Evolutionary conservation across 2,888 invertebrate genomes (phyloP).

Genomic region (Empis stercorea): DNA sequence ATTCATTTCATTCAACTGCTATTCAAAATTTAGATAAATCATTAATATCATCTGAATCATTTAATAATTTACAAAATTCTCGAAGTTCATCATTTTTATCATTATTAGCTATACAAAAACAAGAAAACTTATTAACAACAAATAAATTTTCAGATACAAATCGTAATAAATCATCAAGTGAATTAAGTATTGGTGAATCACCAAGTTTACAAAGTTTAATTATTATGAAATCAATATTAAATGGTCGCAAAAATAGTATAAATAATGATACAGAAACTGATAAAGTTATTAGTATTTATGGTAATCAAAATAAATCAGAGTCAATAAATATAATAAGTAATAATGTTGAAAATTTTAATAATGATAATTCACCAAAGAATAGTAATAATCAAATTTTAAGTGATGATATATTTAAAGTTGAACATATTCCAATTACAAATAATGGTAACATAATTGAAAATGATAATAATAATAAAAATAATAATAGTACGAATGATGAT

Average conservation of each 20-base stretch:
- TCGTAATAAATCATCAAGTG: slow-evolving; percentile 31
- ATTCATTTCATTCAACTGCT: slow-evolving; percentile 29
- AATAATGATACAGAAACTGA: slow-evolving; percentile 13
- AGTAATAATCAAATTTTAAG: slow-evolving; percentile 8
- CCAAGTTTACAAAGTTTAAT: slow-evolving; percentile 34
- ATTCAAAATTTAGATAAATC: background rate
- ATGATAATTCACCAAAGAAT: slow-evolving; percentile 13
- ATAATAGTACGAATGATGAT: too few species aligned
- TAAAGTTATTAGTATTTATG: too few species aligned
- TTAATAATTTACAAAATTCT: slow-evolving; percentile 10
- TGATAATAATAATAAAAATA: background rate
- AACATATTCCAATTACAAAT: background rate
- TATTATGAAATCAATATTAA: slow-evolving; percentile 33
- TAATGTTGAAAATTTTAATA: too few species aligned
- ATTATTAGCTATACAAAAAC: slow-evolving; percentile 18
- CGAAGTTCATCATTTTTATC: slow-evolving; percentile 32
- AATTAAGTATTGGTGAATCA: slow-evolving; percentile 34
- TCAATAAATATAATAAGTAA: background rate
- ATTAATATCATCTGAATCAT: background rate
- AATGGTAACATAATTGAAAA: background rate
- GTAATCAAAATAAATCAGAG: background rate
- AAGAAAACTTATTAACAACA: slow-evolving; percentile 9
- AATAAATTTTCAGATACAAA: slow-evolving; percentile 13
- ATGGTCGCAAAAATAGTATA: slow-evolving; percentile 30
- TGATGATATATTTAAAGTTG: slow-evolving; percentile 7